Percentiles rank a stretch among this genome's conserved stretches.
Conservation (phyloP, 2,797 vertebrate genomes). For the Emys orbicularis region DNA sequence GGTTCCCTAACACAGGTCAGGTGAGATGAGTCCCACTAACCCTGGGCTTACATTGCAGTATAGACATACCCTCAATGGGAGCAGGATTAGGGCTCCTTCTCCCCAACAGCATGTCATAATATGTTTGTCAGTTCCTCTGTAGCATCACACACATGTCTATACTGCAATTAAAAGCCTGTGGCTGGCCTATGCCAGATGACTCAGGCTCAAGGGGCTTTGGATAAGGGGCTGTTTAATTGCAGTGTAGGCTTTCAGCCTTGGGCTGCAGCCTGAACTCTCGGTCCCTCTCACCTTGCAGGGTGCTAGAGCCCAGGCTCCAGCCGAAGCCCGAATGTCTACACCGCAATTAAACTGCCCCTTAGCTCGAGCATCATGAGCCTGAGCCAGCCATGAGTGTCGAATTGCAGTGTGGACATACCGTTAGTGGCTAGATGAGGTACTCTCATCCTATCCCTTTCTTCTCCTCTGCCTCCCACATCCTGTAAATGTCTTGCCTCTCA, state of each 20-base stretch:
- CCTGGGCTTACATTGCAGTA: not conserved
- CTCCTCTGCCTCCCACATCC: not conserved
- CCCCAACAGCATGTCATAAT: not conserved
- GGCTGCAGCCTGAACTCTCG: no score
- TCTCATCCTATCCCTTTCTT: not conserved
- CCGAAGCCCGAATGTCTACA: not conserved
- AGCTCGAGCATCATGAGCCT: not conserved
- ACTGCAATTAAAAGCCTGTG: not conserved
- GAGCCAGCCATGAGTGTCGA: not conserved
- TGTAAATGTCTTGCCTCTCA: not conserved
- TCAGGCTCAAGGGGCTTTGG: not conserved
- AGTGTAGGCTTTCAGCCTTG: not conserved
- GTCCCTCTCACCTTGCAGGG: not conserved
- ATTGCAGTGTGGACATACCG: not conserved
- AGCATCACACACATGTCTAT: not conserved
- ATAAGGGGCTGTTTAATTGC: not conserved
- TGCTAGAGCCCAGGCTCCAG: not conserved
- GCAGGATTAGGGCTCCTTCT: not conserved
- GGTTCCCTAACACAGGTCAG: not conserved
- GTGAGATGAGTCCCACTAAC: not conserved
- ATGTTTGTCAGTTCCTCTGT: not conserved
- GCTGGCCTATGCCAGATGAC: not conserved
- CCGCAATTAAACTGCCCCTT: not conserved
- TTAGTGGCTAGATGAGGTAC: not conserved
- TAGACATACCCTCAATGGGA: not conserved